A percentile compares a stretch with the other conserved stretches of the same genome.
phyloP scores from a whole-genome alignment of 2,113 vertebrate genomes.

The Arizona elegans region DNA sequence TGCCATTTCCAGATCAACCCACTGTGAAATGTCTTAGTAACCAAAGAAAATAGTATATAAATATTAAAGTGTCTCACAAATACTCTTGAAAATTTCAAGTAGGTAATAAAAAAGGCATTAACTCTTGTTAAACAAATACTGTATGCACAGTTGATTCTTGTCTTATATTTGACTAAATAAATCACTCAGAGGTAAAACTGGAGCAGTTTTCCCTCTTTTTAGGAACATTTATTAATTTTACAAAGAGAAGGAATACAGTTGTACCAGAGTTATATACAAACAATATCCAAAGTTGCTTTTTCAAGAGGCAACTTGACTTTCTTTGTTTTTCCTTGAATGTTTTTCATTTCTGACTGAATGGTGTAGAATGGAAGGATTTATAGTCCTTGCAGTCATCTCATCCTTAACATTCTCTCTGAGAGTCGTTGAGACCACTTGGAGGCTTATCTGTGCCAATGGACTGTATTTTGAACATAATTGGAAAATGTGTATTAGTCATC shows the following conservation, averaged over 20 bases:
- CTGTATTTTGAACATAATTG: background rate
- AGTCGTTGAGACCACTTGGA: background rate
- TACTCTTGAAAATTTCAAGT: background rate
- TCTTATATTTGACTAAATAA: background rate
- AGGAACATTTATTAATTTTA: background rate
- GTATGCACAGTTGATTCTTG: background rate
- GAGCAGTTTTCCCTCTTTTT: background rate
- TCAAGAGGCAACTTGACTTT: background rate
- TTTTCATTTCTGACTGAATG: background rate
- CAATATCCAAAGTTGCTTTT: background rate
- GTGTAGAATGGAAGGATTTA: background rate
- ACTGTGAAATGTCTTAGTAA: background rate
- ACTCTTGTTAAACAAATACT: background rate
- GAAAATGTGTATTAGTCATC: background rate
- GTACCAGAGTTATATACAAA: background rate
- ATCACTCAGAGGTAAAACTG: background rate
- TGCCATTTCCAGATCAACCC: conserved; percentile 1
- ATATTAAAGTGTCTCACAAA: background rate
- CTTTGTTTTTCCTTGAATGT: background rate
- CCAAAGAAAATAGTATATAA: background rate
- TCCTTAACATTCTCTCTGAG: background rate
- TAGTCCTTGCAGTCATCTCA: background rate
- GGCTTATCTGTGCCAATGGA: background rate
- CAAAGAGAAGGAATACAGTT: background rate
- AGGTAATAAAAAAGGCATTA: background rate